A percentile compares a stretch with the other conserved stretches of the same genome.
phyloP scores from a whole-genome alignment of 2,797 vertebrate species.

The Lutjanus campechanus region DNA sequence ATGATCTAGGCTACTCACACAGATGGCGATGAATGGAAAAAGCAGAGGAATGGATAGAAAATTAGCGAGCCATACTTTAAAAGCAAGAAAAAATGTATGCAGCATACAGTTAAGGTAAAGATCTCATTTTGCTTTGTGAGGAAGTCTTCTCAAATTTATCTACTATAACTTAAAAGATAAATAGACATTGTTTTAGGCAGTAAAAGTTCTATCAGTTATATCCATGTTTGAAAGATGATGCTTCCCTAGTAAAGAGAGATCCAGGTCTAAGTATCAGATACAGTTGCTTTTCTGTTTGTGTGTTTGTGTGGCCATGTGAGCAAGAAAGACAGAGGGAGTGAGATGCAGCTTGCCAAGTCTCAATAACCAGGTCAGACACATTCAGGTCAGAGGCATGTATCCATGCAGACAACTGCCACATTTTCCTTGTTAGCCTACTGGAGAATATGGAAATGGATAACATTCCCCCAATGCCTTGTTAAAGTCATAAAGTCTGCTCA shows the following conservation, averaged over 20 bases:
- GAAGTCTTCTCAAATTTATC: not conserved
- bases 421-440: slow-evolving; percentile 37
- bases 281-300: slow-evolving; percentile 30
- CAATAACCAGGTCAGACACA: slow-evolving; percentile 80
- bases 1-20: slow-evolving; percentile 47
- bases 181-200: not conserved
- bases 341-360: slow-evolving; percentile 63
- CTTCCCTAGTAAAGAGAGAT: not conserved
- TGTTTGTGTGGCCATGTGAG: slow-evolving; percentile 22
- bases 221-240: not conserved
- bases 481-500: slow-evolving; percentile 31
- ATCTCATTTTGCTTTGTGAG: not conserved
- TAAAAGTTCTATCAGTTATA: not conserved
- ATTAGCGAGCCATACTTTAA: not conserved
- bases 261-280: slow-evolving; percentile 3
- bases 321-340: slow-evolving; percentile 24
- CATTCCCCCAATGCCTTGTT: slow-evolving; percentile 20
- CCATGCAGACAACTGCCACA: slow-evolving; percentile 54
- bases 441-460: slow-evolving; percentile 41
- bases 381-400: slow-evolving; percentile 74
- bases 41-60: slow-evolving; percentile 14
- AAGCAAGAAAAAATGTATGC: not conserved
- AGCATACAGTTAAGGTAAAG: not conserved
- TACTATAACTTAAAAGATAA: not conserved
- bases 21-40: slow-evolving; percentile 42